Conservation (phyloP, 2,888 invertebrate species). For the Hypsopygia costalis region DNA sequence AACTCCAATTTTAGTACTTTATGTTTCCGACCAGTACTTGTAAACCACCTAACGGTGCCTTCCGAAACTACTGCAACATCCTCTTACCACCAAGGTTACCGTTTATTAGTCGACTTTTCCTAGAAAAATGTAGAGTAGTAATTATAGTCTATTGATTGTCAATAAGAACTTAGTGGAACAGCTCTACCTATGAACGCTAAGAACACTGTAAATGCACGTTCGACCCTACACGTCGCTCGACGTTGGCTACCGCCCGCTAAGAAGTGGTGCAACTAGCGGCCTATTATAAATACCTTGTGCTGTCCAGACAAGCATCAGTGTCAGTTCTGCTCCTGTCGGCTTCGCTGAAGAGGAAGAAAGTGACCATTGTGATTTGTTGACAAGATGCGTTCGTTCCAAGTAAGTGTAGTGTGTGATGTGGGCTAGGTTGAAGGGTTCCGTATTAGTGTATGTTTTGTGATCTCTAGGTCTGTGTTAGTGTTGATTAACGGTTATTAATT, state of each 20-base stretch:
- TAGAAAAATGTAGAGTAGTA: too few species aligned
- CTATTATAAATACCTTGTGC: constrained; percentile 63
- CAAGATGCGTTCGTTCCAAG: constrained; percentile 69
- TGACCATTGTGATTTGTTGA: constrained; percentile 37
- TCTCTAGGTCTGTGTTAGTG: background rate
- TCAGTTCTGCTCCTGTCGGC: constrained; percentile 75
- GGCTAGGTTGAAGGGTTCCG: background rate
- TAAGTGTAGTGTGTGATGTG: constrained; percentile 42
- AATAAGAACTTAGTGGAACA: too few species aligned
- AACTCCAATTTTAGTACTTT: too few species aligned
- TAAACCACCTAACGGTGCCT: too few species aligned
- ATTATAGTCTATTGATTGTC: too few species aligned
- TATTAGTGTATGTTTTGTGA: background rate
- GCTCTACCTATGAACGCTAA: too few species aligned
- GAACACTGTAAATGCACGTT: background rate
- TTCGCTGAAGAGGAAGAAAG: constrained; percentile 74
- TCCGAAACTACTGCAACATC: too few species aligned
- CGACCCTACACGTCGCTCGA: background rate
- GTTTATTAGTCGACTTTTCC: too few species aligned
- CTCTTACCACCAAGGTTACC: too few species aligned
- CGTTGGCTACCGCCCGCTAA: constrained; percentile 7
- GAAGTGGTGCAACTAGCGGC: constrained; percentile 46
- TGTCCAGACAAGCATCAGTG: constrained; percentile 42
- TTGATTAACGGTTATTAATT: background rate
- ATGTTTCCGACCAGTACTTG: too few species aligned